Conservation (phyloP, 2,797 vertebrate species). For the Pipistrellus kuhlii region DNA sequence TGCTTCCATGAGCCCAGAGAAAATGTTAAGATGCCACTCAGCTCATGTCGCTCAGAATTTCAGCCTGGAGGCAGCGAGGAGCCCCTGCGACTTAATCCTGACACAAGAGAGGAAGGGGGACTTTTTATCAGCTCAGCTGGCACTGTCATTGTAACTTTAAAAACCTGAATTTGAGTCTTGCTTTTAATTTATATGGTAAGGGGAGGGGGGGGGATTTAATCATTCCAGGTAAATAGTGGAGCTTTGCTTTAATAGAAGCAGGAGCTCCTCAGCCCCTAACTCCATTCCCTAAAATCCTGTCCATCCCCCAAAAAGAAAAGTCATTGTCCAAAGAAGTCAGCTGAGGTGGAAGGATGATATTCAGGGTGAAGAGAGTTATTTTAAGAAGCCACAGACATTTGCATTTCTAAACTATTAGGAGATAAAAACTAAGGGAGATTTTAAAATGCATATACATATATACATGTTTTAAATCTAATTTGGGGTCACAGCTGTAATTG, state of each 20-base stretch:
- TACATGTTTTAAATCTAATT: slow-evolving; percentile 78
- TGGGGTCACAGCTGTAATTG: slow-evolving; percentile 79
- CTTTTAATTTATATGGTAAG: slow-evolving; percentile 42
- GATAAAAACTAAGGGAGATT: slow-evolving; percentile 63
- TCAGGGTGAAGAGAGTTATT: slow-evolving; percentile 67
- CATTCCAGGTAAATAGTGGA: slow-evolving; percentile 47
- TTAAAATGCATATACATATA: slow-evolving; percentile 74
- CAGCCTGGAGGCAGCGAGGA: slow-evolving; percentile 65
- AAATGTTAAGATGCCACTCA: slow-evolving; percentile 43
- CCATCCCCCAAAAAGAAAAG: neutral
- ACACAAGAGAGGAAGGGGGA: slow-evolving; percentile 52
- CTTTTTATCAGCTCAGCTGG: slow-evolving; percentile 15
- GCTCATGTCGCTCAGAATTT: slow-evolving; percentile 52
- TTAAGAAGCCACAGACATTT: slow-evolving; percentile 71
- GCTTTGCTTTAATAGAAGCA: neutral
- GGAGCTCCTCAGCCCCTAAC: neutral
- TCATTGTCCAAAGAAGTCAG: slow-evolving; percentile 61
- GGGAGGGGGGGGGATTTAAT: neutral
- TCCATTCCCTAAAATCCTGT: neutral
- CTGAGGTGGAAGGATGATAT: slow-evolving; percentile 55
- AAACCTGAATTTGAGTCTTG: slow-evolving; percentile 23
- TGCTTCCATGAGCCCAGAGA: slow-evolving; percentile 18
- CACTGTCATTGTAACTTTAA: slow-evolving; percentile 21
- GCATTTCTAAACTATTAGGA: slow-evolving; percentile 75
- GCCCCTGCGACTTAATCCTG: slow-evolving; percentile 64